phyloP scores from a whole-genome alignment of 2,113 vertebrate species.

The Herpetotheres cachinnans region DNA sequence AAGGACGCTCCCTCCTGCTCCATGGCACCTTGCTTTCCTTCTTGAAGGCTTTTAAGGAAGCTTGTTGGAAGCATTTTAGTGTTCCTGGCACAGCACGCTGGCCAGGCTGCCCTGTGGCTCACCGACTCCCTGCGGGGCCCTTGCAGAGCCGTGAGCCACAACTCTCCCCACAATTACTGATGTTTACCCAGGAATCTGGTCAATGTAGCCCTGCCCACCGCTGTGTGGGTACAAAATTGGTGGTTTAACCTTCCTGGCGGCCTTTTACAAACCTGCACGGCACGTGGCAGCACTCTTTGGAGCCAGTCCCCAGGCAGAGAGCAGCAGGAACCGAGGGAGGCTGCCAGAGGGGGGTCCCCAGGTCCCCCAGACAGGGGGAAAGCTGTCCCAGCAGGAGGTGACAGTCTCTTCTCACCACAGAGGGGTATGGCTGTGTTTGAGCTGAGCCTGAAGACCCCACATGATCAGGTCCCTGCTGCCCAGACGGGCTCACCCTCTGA shows the following conservation, averaged over 20 bases:
- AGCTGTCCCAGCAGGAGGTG: neutral
- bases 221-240: accelerated
- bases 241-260: neutral
- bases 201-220: too few relatives aligned
- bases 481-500: neutral
- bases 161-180: neutral
- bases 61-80: neutral
- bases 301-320: neutral
- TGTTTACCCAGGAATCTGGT: neutral
- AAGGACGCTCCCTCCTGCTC: neutral
- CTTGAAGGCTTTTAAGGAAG: neutral
- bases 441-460: neutral
- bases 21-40: neutral
- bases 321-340: neutral
- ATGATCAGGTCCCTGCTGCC: neutral
- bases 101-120: neutral
- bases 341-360: neutral
- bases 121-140: accelerated
- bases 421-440: too few relatives aligned
- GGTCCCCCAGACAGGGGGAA: neutral
- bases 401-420: neutral
- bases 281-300: neutral
- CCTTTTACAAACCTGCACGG: neutral
- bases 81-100: neutral
- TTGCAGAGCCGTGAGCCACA: too few relatives aligned